Evolutionary conservation across 2,888 invertebrate genomes (phyloP).

Genomic region (Auanema sp.): DNA sequence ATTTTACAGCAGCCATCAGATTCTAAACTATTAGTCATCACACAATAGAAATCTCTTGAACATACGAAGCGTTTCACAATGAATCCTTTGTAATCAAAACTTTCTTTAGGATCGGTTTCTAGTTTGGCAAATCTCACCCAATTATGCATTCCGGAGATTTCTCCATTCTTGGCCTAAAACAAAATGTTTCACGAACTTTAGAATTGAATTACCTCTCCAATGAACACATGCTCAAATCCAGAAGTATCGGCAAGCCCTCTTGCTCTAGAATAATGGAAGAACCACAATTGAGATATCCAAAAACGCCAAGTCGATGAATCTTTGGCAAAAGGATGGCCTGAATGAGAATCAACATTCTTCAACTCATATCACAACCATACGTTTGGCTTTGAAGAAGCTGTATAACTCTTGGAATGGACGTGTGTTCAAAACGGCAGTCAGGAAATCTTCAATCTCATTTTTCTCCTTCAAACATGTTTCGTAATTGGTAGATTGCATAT

Average conservation of each 20-base stretch:
- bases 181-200: not conserved
- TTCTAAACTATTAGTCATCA: constrained; percentile 31
- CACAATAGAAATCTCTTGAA: not conserved
- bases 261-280: constrained; percentile 79
- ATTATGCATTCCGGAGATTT: constrained; percentile 79
- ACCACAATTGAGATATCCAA: constrained; percentile 66
- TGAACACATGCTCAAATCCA: constrained; percentile 89
- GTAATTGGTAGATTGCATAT: not conserved
- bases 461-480: constrained; percentile 23
- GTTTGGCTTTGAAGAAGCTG: constrained; percentile 69
- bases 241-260: constrained; percentile 77
- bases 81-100: constrained; percentile 61
- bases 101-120: constrained; percentile 68
- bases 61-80: constrained; percentile 59
- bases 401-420: constrained; percentile 76
- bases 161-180: constrained; percentile 71
- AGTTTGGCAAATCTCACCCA: constrained; percentile 84
- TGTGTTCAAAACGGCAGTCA: constrained; percentile 79
- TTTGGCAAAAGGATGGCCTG: constrained; percentile 53
- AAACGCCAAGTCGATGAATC: constrained; percentile 38
- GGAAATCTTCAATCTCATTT: constrained; percentile 78
- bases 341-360: constrained; percentile 10
- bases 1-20: constrained; percentile 54
- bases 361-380: constrained; percentile 23
- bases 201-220: constrained; percentile 74